phyloP scores from a whole-genome alignment of 2,797 vertebrate genomes.

The Acanthiza pusilla region DNA sequence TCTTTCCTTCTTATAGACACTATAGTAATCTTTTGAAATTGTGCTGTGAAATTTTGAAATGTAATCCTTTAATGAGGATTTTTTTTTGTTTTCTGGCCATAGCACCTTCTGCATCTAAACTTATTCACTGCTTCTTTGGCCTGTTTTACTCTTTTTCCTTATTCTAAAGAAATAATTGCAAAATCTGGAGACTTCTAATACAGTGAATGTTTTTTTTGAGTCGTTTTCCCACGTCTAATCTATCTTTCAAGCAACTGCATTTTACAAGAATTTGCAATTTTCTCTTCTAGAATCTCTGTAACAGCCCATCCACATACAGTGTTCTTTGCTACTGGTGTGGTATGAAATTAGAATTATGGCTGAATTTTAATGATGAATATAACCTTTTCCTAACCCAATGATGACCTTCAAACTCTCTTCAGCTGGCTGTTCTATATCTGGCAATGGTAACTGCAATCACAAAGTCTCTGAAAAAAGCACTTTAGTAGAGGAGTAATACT shows the following conservation, averaged over 20 bases:
- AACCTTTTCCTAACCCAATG: neutral
- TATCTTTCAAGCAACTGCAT: neutral
- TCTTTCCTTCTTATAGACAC: neutral
- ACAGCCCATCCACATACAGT: neutral
- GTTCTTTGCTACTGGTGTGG: neutral
- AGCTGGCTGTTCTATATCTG: neutral
- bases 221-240: neutral
- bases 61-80: neutral
- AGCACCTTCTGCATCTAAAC: neutral
- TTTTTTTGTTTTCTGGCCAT: neutral
- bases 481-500: neutral
- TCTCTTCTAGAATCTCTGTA: neutral
- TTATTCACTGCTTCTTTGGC: neutral
- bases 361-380: neutral
- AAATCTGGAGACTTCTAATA: neutral
- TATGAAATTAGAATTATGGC: neutral
- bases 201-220: neutral
- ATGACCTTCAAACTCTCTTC: neutral
- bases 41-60: neutral
- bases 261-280: neutral
- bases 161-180: neutral
- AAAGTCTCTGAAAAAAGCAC: neutral
- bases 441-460: neutral
- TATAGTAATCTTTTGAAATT: neutral
- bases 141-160: neutral